Evolutionary conservation across 2,797 vertebrate genomes (phyloP).

Genomic region (Thripadectes ignobilis): DNA sequence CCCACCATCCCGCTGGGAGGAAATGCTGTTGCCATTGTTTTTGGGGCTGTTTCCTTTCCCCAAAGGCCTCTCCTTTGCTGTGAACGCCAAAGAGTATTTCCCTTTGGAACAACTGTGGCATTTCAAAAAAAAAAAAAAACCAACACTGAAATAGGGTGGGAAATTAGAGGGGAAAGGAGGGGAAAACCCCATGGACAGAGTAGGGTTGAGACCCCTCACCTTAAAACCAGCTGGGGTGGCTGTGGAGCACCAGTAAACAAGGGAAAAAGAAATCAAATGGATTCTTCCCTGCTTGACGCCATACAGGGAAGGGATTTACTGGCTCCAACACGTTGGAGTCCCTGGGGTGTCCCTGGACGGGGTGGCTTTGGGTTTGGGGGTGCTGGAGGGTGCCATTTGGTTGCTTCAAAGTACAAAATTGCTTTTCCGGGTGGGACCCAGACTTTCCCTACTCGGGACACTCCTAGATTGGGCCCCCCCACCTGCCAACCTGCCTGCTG

Average conservation of each 20-base stretch:
- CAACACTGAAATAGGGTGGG: not conserved
- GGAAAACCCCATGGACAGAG: not conserved
- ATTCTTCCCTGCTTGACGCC: not conserved
- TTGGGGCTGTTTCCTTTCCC: constrained; percentile 40
- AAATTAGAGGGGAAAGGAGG: fast-evolving
- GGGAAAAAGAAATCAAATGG: not conserved
- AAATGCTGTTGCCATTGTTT: constrained; percentile 47
- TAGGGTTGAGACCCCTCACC: not conserved
- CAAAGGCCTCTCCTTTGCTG: not conserved
- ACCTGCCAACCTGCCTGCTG: not conserved
- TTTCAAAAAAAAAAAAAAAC: not conserved
- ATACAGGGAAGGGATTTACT: fast-evolving
- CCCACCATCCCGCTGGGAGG: not conserved
- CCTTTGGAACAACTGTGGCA: not conserved
- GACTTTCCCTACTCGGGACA: not conserved
- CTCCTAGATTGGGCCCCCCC: not conserved
- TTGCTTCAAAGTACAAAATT: not conserved
- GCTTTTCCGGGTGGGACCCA: not conserved
- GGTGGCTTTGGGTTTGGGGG: not conserved
- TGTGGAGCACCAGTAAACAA: not conserved
- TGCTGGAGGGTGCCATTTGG: not conserved
- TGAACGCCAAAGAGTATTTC: not conserved
- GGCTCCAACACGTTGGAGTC: fast-evolving
- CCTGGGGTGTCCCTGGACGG: fast-evolving
- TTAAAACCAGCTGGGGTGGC: not conserved